These are phyloP conservation scores for Drosophila tripunctata DNA, from an alignment of 2,888 invertebrate species.

Conservation along the genomic window DNA sequence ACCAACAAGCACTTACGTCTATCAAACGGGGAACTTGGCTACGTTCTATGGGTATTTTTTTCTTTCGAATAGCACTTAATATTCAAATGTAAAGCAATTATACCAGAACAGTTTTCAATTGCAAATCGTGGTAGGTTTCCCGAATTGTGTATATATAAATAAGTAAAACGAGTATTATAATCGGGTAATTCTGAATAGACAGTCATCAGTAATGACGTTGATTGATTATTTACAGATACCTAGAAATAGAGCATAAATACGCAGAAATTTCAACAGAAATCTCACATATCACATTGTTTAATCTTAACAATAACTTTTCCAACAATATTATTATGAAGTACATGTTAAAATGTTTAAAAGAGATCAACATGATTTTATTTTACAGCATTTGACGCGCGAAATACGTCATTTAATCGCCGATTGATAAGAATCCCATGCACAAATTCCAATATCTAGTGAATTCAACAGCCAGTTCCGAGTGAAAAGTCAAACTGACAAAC, in stretches of 20 bases:
- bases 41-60: conserved; percentile 7
- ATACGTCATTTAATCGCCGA: conserved; percentile 36
- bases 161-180: neutral
- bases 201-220: neutral
- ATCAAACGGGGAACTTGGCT: conserved; percentile 8
- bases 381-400: conserved; percentile 27
- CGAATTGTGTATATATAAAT: neutral
- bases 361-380: conserved; percentile 17
- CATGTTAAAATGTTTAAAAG: conserved; percentile 37
- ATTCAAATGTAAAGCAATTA: conserved; percentile 19
- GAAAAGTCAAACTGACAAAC: neutral
- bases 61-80: conserved; percentile 5
- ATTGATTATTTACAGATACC: conserved; percentile 11
- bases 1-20: conserved; percentile 5
- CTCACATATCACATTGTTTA: conserved; percentile 5
- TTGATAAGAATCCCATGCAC: conserved; percentile 22
- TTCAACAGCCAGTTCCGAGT: conserved; percentile 9
- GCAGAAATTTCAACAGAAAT: conserved; percentile 3
- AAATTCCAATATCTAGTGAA: conserved; percentile 11
- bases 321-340: conserved; percentile 41
- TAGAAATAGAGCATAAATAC: conserved; percentile 30
- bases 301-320: neutral
- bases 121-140: conserved; percentile 10
- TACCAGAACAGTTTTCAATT: conserved; percentile 25
- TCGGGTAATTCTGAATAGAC: conserved; percentile 2